Conservation (phyloP, 2,113 vertebrate species). For the Thryonomys swinderianus region DNA sequence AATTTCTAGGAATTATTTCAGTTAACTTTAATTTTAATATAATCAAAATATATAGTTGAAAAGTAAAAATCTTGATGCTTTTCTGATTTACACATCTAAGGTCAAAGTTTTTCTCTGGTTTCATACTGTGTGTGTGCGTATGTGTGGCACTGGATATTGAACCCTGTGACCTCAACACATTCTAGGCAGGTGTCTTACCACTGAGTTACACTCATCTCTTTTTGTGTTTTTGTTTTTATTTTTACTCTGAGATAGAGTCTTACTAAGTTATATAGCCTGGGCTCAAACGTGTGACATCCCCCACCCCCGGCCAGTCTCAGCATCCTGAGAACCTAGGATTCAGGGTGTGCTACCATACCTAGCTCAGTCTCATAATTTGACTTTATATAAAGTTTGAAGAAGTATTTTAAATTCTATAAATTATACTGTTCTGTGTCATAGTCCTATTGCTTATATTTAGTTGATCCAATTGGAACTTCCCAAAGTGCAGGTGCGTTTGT, state of each 20-base stretch:
- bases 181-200: background rate
- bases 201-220: background rate
- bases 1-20: conserved; percentile 32
- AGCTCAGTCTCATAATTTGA: background rate
- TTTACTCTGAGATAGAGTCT: background rate
- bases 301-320: background rate
- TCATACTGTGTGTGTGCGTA: background rate
- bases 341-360: background rate
- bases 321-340: background rate
- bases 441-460: conserved; percentile 11
- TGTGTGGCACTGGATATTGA: background rate
- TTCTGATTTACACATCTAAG: background rate
- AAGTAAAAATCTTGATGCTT: background rate
- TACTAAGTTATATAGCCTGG: background rate
- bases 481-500: background rate
- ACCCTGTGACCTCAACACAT: background rate
- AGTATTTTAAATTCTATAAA: background rate
- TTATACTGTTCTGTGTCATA: conserved; percentile 10
- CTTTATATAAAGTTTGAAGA: conserved; percentile 5
- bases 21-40: background rate
- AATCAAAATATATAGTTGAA: background rate
- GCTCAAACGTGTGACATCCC: background rate
- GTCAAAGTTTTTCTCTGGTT: background rate
- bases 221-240: background rate
- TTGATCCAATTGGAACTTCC: background rate